Percentiles rank a stretch among this genome's conserved stretches.
These are phyloP conservation scores for Pseudochaenichthys georgianus DNA, from an alignment of 2,797 vertebrate species.

Conservation along the genomic window DNA sequence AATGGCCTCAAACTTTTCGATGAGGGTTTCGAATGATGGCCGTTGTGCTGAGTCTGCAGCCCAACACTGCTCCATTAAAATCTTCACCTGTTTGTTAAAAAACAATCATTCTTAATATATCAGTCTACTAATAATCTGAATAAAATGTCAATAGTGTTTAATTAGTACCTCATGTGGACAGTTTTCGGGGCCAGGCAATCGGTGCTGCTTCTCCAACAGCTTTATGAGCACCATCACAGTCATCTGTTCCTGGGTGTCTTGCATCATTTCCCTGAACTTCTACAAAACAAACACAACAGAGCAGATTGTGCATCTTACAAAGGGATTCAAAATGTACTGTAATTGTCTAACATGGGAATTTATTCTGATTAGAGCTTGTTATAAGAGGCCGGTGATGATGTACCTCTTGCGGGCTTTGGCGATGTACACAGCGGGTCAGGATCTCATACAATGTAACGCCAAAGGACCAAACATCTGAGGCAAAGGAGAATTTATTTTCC, in stretches of 20 bases:
- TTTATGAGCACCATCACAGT: slow-evolving; percentile 86
- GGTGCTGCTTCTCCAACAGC: slow-evolving; percentile 84
- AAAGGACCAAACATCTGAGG: slow-evolving; percentile 95
- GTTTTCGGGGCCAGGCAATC: slow-evolving; percentile 87
- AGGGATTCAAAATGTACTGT: neutral
- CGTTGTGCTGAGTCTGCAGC: slow-evolving; percentile 83
- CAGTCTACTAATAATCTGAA: neutral
- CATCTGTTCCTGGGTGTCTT: slow-evolving; percentile 84
- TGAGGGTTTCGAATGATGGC: slow-evolving; percentile 86
- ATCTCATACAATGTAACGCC: slow-evolving; percentile 95
- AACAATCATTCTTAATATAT: neutral
- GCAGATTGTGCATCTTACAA: slow-evolving; percentile 11
- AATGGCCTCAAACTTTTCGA: slow-evolving; percentile 81
- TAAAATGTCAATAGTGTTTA: slow-evolving; percentile 1
- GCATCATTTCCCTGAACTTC: slow-evolving; percentile 91
- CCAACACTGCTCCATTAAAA: slow-evolving; percentile 91
- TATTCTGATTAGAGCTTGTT: neutral
- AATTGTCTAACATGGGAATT: neutral
- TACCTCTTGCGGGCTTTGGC: slow-evolving; percentile 89
- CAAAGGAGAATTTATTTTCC: slow-evolving; percentile 93
- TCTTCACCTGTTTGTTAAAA: slow-evolving; percentile 73
- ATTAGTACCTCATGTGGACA: slow-evolving; percentile 88
- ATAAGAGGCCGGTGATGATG: slow-evolving; percentile 36
- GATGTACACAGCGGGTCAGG: slow-evolving; percentile 88
- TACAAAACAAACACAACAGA: slow-evolving; percentile 64